Evolutionary conservation across 2,113 vertebrate species (phyloP).

Genomic region (Ciconia stormi): DNA sequence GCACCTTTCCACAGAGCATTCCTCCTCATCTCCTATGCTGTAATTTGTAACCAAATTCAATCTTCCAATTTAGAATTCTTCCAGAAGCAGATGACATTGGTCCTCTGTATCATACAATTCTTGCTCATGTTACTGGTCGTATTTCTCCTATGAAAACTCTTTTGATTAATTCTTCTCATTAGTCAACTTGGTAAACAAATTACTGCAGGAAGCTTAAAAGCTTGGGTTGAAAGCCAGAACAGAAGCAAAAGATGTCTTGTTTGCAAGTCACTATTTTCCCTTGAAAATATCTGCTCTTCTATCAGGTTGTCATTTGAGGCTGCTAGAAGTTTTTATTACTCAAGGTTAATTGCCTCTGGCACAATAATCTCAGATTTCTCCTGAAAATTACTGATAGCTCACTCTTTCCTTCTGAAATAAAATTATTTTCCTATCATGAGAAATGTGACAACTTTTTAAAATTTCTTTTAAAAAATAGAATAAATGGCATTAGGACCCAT

Average conservation of each 20-base stretch:
- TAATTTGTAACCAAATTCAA: neutral
- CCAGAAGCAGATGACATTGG: slow-evolving; percentile 16
- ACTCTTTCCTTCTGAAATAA: slow-evolving; percentile 52
- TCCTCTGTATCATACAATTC: neutral
- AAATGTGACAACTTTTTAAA: slow-evolving; percentile 42
- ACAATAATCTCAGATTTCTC: slow-evolving; percentile 55
- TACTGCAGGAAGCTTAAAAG: slow-evolving; percentile 45
- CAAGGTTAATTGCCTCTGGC: slow-evolving; percentile 68
- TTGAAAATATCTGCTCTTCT: slow-evolving; percentile 45
- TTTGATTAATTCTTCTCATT: slow-evolving; percentile 58
- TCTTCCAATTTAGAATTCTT: slow-evolving; percentile 23
- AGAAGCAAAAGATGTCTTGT: slow-evolving; percentile 23
- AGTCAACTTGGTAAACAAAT: slow-evolving; percentile 63
- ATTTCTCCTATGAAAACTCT: slow-evolving; percentile 35
- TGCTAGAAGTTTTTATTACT: slow-evolving; percentile 64
- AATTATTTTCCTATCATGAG: slow-evolving; percentile 50
- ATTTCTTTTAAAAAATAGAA: slow-evolving; percentile 15
- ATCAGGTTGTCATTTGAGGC: slow-evolving; percentile 28
- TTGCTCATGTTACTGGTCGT: neutral
- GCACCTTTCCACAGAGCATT: neutral
- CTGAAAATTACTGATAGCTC: slow-evolving; percentile 33
- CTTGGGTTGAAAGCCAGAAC: slow-evolving; percentile 42
- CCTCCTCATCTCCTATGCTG: neutral
- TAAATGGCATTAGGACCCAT: neutral
- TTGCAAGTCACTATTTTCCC: slow-evolving; percentile 46